Evolutionary conservation across 1,140 invertebrate genomes (phyloP).

Genomic region (Drosophila ercepeae): DNA sequence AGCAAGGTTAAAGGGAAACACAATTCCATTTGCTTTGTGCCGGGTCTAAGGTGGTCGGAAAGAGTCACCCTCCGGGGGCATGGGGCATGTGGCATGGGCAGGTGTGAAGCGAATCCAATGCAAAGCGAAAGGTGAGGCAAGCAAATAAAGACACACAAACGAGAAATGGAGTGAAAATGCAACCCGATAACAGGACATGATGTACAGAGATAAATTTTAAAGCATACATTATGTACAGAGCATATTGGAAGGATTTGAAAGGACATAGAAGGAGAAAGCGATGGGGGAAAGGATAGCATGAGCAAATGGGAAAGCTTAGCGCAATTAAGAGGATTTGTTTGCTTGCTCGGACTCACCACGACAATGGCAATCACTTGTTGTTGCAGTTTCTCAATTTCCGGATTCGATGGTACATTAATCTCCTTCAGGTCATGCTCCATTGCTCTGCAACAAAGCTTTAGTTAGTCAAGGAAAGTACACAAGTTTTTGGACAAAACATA

Average conservation of each 20-base stretch:
- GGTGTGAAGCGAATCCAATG: constrained; percentile 37
- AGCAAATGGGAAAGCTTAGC: constrained; percentile 24
- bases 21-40: constrained; percentile 51
- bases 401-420: constrained; percentile 81
- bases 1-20: constrained; percentile 32
- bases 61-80: constrained; percentile 26
- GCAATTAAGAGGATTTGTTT: constrained; percentile 46
- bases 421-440: constrained; percentile 83
- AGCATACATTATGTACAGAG: constrained; percentile 15
- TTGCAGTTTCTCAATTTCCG: constrained; percentile 81
- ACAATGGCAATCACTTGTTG: constrained; percentile 83
- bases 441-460: constrained; percentile 46
- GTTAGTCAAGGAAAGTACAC: neutral
- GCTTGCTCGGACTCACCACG: constrained; percentile 69
- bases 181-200: constrained; percentile 14
- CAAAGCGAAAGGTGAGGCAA: constrained; percentile 37
- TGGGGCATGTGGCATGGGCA: neutral
- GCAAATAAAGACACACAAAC: constrained; percentile 40
- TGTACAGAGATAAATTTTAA: neutral
- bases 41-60: constrained; percentile 54
- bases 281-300: constrained; percentile 7
- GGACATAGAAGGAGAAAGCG: neutral
- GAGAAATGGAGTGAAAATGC: constrained; percentile 4
- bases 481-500: constrained; percentile 23
- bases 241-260: neutral